phyloP scores from a whole-genome alignment of 2,113 vertebrate species.

The Ia io region DNA sequence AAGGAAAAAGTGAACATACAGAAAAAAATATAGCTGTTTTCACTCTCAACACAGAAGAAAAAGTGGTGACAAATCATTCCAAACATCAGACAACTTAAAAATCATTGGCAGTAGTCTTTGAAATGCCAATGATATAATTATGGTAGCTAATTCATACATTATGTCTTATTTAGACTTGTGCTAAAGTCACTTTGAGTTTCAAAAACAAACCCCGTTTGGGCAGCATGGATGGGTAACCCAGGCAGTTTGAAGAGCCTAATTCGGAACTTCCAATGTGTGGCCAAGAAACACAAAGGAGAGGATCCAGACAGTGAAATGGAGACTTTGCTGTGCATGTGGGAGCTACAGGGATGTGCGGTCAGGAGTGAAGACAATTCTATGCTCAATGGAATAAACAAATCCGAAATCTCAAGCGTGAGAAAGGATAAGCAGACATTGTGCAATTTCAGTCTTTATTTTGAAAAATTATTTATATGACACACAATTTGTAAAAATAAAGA shows the following conservation, averaged over 20 bases:
- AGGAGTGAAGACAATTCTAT: neutral
- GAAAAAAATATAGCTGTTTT: neutral
- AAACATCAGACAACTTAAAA: neutral
- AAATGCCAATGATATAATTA: neutral
- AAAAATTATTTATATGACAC: neutral
- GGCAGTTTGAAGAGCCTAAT: neutral
- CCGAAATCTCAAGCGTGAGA: slow-evolving; percentile 3
- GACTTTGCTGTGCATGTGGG: neutral
- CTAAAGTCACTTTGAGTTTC: slow-evolving; percentile 26
- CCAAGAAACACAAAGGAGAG: neutral
- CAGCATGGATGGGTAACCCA: neutral
- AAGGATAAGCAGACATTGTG: neutral
- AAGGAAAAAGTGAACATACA: neutral
- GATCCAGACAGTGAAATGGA: neutral
- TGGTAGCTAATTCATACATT: neutral
- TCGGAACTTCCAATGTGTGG: neutral
- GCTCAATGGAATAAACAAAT: neutral
- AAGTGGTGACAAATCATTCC: neutral
- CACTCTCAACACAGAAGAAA: neutral
- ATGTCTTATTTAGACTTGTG: neutral
- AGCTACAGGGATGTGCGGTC: neutral
- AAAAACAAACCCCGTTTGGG: neutral
- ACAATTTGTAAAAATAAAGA: neutral
- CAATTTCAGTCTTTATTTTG: neutral
- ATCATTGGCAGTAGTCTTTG: neutral